A percentile compares a stretch with the other conserved stretches of the same genome.
Conservation (phyloP, 2,888 invertebrate species). For the Helicoverpa assulta region DNA sequence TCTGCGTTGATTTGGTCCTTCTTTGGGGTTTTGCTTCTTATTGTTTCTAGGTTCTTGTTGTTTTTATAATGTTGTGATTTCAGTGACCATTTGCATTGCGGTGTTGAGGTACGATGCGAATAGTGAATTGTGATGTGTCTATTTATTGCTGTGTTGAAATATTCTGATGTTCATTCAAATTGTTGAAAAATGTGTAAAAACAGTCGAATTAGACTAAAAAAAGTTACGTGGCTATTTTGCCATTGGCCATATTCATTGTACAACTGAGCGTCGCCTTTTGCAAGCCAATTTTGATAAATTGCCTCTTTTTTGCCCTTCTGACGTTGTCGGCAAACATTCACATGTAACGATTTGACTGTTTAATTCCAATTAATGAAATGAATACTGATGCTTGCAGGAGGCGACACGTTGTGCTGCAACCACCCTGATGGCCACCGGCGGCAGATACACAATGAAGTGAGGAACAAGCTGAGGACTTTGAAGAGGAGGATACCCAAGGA, state of each 20-base stretch:
- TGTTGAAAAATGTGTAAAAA: background rate
- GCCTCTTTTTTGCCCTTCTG: constrained; percentile 14
- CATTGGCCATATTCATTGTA: background rate
- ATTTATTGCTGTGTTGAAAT: background rate
- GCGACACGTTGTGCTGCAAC: constrained; percentile 78
- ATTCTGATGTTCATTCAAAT: background rate
- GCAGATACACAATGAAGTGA: constrained; percentile 76
- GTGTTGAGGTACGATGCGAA: constrained; percentile 9
- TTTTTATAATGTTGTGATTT: background rate
- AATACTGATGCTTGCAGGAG: constrained; percentile 87
- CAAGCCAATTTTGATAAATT: constrained; percentile 71
- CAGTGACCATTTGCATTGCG: background rate
- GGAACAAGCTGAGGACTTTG: constrained; percentile 75
- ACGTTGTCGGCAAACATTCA: constrained; percentile 2
- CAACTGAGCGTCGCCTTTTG: constrained; percentile 71
- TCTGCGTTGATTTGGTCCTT: constrained; percentile 39
- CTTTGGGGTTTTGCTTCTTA: constrained; percentile 51
- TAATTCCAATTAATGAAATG: constrained; percentile 57
- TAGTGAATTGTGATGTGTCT: constrained; percentile 10
- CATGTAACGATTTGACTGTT: constrained; percentile 25
- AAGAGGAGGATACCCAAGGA: constrained; percentile 79
- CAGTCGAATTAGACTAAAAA: background rate
- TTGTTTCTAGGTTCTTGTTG: constrained; percentile 40
- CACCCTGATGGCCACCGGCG: constrained; percentile 81
- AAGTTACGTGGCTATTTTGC: background rate